These are phyloP conservation scores for Semnornis frantzii DNA, from an alignment of 2,113 vertebrate genomes.

Conservation along the genomic window DNA sequence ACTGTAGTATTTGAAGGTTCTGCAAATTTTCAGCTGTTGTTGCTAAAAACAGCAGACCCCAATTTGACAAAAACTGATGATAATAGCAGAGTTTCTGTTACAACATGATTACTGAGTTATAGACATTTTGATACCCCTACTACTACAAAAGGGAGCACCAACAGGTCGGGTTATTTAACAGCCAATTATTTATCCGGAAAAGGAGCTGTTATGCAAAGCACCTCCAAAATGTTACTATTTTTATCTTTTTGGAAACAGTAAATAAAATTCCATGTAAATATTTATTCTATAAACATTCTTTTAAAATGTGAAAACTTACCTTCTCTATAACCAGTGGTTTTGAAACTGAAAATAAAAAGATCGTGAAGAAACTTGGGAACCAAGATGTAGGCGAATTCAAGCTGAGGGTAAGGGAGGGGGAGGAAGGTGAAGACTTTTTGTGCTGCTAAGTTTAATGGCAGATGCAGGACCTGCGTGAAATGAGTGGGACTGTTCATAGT, in stretches of 20 bases:
- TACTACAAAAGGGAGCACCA: background rate
- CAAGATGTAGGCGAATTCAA: background rate
- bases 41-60: background rate
- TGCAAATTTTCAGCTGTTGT: constrained; percentile 53
- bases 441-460: background rate
- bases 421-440: background rate
- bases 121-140: background rate
- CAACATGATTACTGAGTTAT: constrained; percentile 27
- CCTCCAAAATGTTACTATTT: background rate
- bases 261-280: background rate
- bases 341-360: background rate
- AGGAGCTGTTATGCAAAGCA: constrained; percentile 11
- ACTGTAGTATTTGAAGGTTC: constrained; percentile 55
- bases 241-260: background rate
- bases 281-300: background rate
- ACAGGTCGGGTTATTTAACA: background rate
- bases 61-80: constrained; percentile 51
- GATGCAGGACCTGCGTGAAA: background rate
- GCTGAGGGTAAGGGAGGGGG: background rate
- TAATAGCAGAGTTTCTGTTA: constrained; percentile 47
- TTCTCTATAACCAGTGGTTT: background rate
- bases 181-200: constrained; percentile 42
- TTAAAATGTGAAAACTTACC: background rate
- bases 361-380: background rate
- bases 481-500: background rate